Percentiles rank a stretch among this genome's conserved stretches.
phyloP scores from a whole-genome alignment of 2,113 vertebrate genomes.

The Gulo gulo region DNA sequence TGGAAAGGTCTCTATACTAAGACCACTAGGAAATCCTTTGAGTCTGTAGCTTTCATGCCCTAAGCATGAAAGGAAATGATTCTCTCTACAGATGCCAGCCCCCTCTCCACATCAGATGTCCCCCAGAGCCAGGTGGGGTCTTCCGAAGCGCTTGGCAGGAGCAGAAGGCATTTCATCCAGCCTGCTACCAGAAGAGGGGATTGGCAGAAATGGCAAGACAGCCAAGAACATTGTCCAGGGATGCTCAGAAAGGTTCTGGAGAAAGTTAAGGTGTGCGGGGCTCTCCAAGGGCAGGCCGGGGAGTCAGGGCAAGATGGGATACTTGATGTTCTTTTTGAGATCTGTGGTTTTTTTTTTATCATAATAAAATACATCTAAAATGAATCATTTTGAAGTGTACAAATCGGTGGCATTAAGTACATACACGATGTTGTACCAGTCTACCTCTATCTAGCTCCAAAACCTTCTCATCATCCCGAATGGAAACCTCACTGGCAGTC shows the following conservation, averaged over 20 bases:
- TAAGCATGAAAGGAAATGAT: neutral
- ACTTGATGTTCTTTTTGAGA: neutral
- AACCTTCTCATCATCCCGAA: neutral
- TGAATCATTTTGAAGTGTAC: neutral
- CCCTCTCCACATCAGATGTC: accelerated
- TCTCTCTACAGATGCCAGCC: neutral
- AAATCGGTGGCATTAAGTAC: neutral
- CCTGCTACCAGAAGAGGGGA: neutral
- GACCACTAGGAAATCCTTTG: neutral
- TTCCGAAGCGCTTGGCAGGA: neutral
- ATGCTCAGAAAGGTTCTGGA: neutral
- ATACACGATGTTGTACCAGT: neutral
- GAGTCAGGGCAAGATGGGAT: neutral
- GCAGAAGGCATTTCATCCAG: neutral
- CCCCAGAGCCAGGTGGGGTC: neutral
- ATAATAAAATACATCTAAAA: neutral
- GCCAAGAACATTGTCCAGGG: neutral
- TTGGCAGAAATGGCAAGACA: neutral
- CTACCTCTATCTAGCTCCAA: neutral
- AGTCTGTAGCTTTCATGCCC: neutral
- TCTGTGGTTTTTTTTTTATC: neutral
- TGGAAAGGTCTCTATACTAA: neutral
- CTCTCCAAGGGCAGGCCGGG: neutral
- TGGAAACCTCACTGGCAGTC: neutral
- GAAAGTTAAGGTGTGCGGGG: neutral